Conservation (phyloP, 2,797 vertebrate species). For the Florisuga fusca region DNA sequence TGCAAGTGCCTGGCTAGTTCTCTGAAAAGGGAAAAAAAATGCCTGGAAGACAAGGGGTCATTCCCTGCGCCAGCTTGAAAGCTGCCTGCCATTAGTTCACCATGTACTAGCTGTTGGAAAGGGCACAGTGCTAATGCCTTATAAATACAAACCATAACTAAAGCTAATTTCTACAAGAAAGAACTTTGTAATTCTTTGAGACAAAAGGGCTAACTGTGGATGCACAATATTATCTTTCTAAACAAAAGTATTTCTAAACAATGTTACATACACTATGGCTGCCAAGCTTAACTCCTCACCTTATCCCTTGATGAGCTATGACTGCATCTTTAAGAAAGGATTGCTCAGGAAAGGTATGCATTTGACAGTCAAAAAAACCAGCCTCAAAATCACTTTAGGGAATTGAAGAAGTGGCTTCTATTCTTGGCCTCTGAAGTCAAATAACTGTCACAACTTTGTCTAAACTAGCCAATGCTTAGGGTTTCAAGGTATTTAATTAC, state of each 20-base stretch:
- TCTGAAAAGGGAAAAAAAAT: background rate
- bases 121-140: background rate
- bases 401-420: conserved; percentile 36
- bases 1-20: conserved; percentile 32
- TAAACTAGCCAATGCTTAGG: conserved; percentile 30
- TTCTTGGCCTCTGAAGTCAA: conserved; percentile 45
- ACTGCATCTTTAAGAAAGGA: background rate
- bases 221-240: background rate
- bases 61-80: conserved; percentile 18
- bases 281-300: background rate
- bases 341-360: conserved; percentile 30
- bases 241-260: background rate
- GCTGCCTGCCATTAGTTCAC: conserved; percentile 12
- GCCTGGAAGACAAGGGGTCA: conserved; percentile 15
- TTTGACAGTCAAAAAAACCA: conserved; percentile 36
- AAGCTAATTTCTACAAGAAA: background rate
- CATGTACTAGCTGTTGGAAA: background rate
- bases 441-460: conserved; percentile 42
- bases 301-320: background rate
- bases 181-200: background rate
- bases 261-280: background rate
- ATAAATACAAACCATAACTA: background rate
- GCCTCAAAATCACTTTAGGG: conserved; percentile 56
- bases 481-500: conserved; percentile 65
- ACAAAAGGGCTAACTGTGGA: background rate